A percentile compares a stretch with the other conserved stretches of the same genome.
These are phyloP conservation scores for Eleutherodactylus coqui DNA, from an alignment of 2,797 vertebrate genomes.

Conservation along the genomic window DNA sequence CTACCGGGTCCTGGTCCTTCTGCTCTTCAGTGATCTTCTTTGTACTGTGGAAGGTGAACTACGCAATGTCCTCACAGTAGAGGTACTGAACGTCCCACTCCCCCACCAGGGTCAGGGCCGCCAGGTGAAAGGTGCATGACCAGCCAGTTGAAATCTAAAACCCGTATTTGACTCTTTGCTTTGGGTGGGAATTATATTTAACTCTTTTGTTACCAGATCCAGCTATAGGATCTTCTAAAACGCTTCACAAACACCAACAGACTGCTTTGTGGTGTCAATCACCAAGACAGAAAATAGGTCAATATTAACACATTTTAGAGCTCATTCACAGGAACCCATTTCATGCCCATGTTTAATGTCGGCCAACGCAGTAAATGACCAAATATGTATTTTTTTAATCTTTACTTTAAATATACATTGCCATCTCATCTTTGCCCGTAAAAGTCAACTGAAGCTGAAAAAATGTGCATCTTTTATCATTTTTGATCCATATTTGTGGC, in stretches of 20 bases:
- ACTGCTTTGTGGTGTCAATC: no score
- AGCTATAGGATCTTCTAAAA: not conserved
- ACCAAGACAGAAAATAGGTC: no score
- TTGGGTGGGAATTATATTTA: conserved; percentile 44
- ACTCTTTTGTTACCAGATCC: not conserved
- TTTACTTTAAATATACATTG: no score
- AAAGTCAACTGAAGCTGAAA: no score
- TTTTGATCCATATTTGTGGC: no score
- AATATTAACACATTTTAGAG: no score
- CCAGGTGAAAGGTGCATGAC: conserved; percentile 59
- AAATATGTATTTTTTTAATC: no score
- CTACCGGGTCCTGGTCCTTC: not conserved
- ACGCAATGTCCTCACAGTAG: conserved; percentile 2
- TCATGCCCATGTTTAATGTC: no score
- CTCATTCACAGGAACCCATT: no score
- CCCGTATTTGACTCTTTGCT: conserved; percentile 38
- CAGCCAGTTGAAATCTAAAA: conserved; percentile 47
- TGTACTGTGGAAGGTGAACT: not conserved
- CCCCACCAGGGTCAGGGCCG: conserved; percentile 36
- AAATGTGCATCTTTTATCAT: no score
- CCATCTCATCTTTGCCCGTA: no score
- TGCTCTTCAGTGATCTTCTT: not conserved
- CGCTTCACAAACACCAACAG: not conserved
- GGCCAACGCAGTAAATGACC: no score
- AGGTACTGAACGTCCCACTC: conserved; percentile 5